Base-by-base conservation (phyloP, 2,888 invertebrate species). In the Pandemis corylana region DNA sequence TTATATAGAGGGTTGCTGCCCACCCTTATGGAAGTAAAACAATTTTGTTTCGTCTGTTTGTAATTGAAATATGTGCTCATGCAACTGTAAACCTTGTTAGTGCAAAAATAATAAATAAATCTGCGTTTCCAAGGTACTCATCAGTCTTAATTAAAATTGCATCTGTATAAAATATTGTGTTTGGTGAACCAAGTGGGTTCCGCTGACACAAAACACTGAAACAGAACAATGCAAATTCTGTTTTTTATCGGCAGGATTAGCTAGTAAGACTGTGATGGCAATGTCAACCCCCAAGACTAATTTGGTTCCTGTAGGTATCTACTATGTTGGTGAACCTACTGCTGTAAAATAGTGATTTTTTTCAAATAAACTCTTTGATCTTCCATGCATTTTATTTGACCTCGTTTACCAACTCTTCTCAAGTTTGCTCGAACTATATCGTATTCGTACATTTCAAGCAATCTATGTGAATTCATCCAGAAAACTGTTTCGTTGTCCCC, bases 391-490 rank as follows among this genome's bases (percentile, higher is more conserved):
- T 70, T 75, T 63, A 75, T 56, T 75, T 13, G 36, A 56, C 41
- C 70, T 46, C 12, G 53, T 71, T 49, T 65, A 36, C 10, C 46
- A 46, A 51, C 65, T 44, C 13, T 42, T 20, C 1, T 56, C 66
- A 70, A 75, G 66, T 71, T 66, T 36, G 10, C 9, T 44, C 68
- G 49, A 7, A 68, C 63, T 63, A 63, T 68, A 72, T 46, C 36
- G 67, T 56, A 44, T 28, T 36, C 20, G 53, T 13, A 44, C 36
- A 74, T 70, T 68, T 51, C 53, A 10, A 68, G 63, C 68, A 41
- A 69, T 73, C 36, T 65, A 56, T 64, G 70, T 67, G 75, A 75
- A 75, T 62, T 41, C 70, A 75, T 75, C 67, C 56, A 71, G 75
- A 67, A 71, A 75, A 75, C 28, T 67, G 70, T 67, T 62, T 42